Conservation (phyloP, 2,113 vertebrate genomes). For the Pollimyrus isidori region DNA sequence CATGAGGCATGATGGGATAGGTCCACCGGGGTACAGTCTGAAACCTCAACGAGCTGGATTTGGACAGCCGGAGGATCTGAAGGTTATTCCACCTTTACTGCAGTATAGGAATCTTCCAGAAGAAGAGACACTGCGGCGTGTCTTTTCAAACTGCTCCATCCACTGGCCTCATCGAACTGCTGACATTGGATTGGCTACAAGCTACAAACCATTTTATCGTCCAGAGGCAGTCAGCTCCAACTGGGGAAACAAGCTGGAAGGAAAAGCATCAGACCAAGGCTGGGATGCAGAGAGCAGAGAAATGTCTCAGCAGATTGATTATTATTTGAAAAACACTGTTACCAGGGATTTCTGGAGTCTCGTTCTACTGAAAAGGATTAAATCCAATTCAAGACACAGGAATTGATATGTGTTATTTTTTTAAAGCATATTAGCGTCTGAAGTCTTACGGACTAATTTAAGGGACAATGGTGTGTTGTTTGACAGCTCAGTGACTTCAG, state of each 20-base stretch:
- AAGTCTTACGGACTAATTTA: background rate
- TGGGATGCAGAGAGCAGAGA: background rate
- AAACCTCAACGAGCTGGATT: background rate
- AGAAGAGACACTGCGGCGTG: background rate
- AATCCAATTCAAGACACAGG: background rate
- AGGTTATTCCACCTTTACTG: background rate
- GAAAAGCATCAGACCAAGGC: background rate
- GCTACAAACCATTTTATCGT: background rate
- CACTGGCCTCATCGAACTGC: background rate
- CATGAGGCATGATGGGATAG: background rate
- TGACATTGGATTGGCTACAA: background rate
- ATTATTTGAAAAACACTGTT: background rate
- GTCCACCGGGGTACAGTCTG: background rate
- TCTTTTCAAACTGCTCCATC: background rate
- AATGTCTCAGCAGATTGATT: background rate
- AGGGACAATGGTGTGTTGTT: slow-evolving; percentile 9
- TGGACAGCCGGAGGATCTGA: background rate
- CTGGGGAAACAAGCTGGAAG: background rate
- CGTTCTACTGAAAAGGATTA: background rate
- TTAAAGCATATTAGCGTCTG: background rate
- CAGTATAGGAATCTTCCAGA: background rate
- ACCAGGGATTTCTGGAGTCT: background rate
- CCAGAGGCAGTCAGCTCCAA: background rate
- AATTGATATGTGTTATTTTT: background rate
- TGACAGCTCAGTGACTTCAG: background rate